Conservation (phyloP, 2,888 invertebrate species). For the Hirtodrosophila alboralis region DNA sequence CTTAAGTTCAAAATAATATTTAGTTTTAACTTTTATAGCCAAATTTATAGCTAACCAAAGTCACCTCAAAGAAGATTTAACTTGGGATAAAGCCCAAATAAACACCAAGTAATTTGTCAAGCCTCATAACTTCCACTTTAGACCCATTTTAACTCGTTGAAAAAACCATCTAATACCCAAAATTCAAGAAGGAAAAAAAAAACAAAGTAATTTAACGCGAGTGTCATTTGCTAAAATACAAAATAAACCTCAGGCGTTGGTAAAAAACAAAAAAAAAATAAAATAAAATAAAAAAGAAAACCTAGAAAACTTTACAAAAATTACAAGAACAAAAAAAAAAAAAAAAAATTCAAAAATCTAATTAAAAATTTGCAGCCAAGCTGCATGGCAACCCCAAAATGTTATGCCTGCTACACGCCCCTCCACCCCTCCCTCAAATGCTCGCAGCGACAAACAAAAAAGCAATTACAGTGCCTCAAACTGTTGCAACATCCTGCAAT, state of each 20-base stretch:
- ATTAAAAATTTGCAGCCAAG: slow-evolving; percentile 71
- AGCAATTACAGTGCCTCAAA: slow-evolving; percentile 81
- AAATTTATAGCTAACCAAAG: slow-evolving; percentile 8
- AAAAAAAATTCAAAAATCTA: slow-evolving; percentile 68
- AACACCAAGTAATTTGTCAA: slow-evolving; percentile 54
- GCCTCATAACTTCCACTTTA: slow-evolving; percentile 57
- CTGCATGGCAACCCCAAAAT: slow-evolving; percentile 32
- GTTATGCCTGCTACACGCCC: background rate
- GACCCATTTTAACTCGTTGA: slow-evolving; percentile 61
- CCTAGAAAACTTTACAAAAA: slow-evolving; percentile 53
- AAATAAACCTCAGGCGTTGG: slow-evolving; percentile 63
- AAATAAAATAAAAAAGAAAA: too few relatives aligned
- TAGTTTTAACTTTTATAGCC: too few relatives aligned
- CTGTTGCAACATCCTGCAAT: slow-evolving; percentile 77
- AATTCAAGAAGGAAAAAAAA: background rate
- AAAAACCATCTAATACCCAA: slow-evolving; percentile 29
- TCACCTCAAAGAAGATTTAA: slow-evolving; percentile 14
- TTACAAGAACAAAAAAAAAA: slow-evolving; percentile 32
- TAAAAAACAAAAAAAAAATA: slow-evolving; percentile 18
- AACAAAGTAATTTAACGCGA: slow-evolving; percentile 57
- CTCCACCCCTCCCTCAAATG: background rate
- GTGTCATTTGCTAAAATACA: slow-evolving; percentile 68
- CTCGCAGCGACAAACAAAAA: slow-evolving; percentile 73
- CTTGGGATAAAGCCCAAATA: slow-evolving; percentile 18
- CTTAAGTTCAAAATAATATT: too few relatives aligned